These are phyloP conservation scores for Patella caerulea DNA, from an alignment of 2,888 invertebrate species.

Conservation along the genomic window DNA sequence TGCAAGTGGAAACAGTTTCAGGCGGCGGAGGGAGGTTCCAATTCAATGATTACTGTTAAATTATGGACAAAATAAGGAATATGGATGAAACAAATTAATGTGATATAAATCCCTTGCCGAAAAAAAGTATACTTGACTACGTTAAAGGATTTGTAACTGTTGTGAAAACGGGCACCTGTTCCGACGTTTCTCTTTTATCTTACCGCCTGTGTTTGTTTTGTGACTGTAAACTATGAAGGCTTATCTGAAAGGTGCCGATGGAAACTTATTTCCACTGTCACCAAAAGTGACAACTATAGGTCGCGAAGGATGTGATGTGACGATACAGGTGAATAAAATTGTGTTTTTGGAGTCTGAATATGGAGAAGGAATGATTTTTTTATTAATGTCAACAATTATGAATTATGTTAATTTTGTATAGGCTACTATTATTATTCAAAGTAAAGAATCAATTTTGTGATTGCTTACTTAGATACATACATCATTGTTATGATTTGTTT, in stretches of 20 bases:
- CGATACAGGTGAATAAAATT: conserved; percentile 62
- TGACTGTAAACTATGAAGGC: conserved; percentile 56
- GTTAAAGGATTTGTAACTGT: too few species aligned
- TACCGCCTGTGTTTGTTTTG: too few species aligned
- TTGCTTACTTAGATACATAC: too few species aligned
- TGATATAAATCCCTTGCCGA: too few species aligned
- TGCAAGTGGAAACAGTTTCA: conserved; percentile 39
- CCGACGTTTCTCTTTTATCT: too few species aligned
- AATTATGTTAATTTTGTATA: too few species aligned
- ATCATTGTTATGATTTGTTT: too few species aligned
- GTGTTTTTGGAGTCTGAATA: not conserved
- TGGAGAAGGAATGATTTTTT: too few species aligned
- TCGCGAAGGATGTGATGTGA: conserved; percentile 70
- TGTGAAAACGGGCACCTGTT: conserved; percentile 30
- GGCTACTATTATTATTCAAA: too few species aligned
- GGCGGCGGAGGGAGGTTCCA: conserved; percentile 14
- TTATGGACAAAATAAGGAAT: conserved; percentile 11
- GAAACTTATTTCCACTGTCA: conserved; percentile 61
- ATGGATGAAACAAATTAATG: not conserved
- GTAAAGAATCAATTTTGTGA: too few species aligned
- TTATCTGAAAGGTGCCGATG: conserved; percentile 65
- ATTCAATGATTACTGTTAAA: not conserved
- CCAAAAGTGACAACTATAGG: conserved; percentile 71
- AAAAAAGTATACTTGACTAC: too few species aligned
- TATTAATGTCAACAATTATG: too few species aligned